Percentiles rank a stretch among this genome's conserved stretches.
These are phyloP conservation scores for Leptinotarsa haldemani DNA, from an alignment of 2,888 invertebrate species.

Conservation along the genomic window DNA sequence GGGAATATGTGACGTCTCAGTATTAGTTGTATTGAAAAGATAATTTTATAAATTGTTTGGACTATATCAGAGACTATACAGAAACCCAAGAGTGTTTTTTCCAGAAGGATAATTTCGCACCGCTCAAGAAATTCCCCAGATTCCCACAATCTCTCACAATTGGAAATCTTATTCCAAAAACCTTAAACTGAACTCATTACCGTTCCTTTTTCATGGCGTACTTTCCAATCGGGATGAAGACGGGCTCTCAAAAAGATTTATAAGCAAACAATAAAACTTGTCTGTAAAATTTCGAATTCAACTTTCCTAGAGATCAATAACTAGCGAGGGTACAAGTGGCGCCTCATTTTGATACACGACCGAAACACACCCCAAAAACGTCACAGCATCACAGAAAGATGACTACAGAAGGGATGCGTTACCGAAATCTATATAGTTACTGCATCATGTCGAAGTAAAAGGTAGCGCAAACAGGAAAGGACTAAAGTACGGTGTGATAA, in stretches of 20 bases:
- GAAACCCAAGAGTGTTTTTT: too few species aligned
- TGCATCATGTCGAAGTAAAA: slow-evolving; percentile 14
- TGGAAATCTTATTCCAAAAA: background rate
- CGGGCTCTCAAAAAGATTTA: background rate
- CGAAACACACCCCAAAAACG: slow-evolving; percentile 41
- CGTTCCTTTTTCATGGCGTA: background rate
- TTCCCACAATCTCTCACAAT: too few species aligned
- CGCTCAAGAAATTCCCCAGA: too few species aligned
- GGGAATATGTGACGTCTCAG: too few species aligned
- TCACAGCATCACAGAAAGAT: slow-evolving; percentile 40
- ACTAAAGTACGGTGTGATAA: too few species aligned
- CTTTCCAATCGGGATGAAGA: background rate
- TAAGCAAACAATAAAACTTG: background rate
- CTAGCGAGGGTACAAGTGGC: slow-evolving; percentile 34
- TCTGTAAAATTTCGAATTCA: slow-evolving; percentile 18
- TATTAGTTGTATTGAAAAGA: too few species aligned
- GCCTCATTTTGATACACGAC: slow-evolving; percentile 37
- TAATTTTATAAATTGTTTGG: too few species aligned
- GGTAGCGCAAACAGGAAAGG: background rate
- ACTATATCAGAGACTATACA: too few species aligned
- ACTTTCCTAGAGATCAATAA: slow-evolving; percentile 29
- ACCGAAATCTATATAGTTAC: slow-evolving; percentile 17
- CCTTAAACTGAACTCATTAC: background rate
- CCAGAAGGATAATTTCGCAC: too few species aligned
- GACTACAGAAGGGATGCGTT: slow-evolving; percentile 28